A percentile compares a stretch with the other conserved stretches of the same genome.
Conservation (phyloP, 2,888 invertebrate genomes). For the Sericinus montela region DNA sequence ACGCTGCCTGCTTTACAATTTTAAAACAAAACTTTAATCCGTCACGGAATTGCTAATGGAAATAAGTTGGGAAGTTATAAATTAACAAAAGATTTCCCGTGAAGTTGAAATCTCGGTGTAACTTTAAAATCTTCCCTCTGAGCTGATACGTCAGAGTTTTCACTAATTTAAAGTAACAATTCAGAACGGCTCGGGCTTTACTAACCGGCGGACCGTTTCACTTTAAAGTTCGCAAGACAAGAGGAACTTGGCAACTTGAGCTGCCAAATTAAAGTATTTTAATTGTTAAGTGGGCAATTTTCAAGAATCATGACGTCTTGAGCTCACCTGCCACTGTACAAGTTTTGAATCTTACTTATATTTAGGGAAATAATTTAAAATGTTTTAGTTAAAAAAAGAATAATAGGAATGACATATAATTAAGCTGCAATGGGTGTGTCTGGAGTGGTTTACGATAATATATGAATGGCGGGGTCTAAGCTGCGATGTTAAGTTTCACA, state of each 20-base stretch:
- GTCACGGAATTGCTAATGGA: background rate
- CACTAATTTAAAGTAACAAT: conserved; percentile 34
- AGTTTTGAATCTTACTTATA: too few relatives aligned
- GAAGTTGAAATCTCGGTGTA: background rate
- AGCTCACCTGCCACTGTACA: conserved; percentile 9
- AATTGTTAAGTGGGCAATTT: conserved; percentile 21
- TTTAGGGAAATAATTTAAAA: too few relatives aligned
- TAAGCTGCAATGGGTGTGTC: too few relatives aligned
- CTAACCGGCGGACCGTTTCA: conserved; percentile 22
- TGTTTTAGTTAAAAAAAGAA: too few relatives aligned
- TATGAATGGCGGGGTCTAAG: too few relatives aligned
- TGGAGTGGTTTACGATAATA: too few relatives aligned
- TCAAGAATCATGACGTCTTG: background rate
- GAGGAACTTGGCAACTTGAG: conserved; percentile 25
- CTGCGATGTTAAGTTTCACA: too few relatives aligned
- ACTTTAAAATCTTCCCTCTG: conserved; percentile 1
- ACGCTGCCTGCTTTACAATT: too few relatives aligned
- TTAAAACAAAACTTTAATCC: too few relatives aligned
- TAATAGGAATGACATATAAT: too few relatives aligned
- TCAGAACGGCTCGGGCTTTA: conserved; percentile 24
- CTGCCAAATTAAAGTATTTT: conserved; percentile 29
- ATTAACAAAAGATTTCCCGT: conserved; percentile 8
- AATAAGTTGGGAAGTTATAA: conserved; percentile 4
- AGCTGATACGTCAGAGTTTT: conserved; percentile 25
- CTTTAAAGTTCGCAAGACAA: conserved; percentile 26